Evolutionary conservation across 2,888 invertebrate genomes (phyloP).

Genomic region (Sesia bembeciformis): DNA sequence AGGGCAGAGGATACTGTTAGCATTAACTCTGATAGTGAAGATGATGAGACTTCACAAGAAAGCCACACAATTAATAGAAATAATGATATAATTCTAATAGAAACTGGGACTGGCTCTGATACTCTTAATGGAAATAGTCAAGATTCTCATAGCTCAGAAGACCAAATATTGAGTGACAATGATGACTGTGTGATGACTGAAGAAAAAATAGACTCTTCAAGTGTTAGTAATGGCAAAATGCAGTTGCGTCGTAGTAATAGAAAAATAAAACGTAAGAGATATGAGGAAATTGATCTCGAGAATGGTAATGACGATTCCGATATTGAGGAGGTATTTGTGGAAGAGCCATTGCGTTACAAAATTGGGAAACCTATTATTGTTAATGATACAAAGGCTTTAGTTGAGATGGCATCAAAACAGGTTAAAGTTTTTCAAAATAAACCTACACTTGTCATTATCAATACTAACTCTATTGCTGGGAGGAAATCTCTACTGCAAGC

Average conservation of each 20-base stretch:
- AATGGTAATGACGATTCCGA: slow-evolving; percentile 76
- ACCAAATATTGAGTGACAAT: slow-evolving; percentile 56
- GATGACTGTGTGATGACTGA: slow-evolving; percentile 52
- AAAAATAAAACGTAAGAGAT: slow-evolving; percentile 69
- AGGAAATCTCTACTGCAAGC: slow-evolving; percentile 73
- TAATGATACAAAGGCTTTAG: slow-evolving; percentile 81
- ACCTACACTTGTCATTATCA: slow-evolving; percentile 83
- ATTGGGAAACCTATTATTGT: slow-evolving; percentile 71
- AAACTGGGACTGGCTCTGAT: slow-evolving; percentile 25
- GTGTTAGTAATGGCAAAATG: slow-evolving; percentile 21
- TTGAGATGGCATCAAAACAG: slow-evolving; percentile 79
- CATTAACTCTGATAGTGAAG: slow-evolving; percentile 51
- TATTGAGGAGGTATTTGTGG: slow-evolving; percentile 76
- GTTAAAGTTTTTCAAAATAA: slow-evolving; percentile 24
- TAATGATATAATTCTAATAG: slow-evolving; percentile 32
- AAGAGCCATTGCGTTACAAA: slow-evolving; percentile 66
- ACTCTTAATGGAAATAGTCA: slow-evolving; percentile 31
- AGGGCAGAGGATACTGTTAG: slow-evolving; percentile 47
- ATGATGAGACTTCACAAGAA: slow-evolving; percentile 34
- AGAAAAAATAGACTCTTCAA: slow-evolving; percentile 19
- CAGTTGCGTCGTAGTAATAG: slow-evolving; percentile 46
- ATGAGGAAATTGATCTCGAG: slow-evolving; percentile 63
- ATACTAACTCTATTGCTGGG: slow-evolving; percentile 82
- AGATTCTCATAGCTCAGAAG: slow-evolving; percentile 17
- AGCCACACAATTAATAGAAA: slow-evolving; percentile 22